These are phyloP conservation scores for Zosterops hypoxanthus DNA, from an alignment of 2,113 vertebrate genomes.

Conservation along the genomic window DNA sequence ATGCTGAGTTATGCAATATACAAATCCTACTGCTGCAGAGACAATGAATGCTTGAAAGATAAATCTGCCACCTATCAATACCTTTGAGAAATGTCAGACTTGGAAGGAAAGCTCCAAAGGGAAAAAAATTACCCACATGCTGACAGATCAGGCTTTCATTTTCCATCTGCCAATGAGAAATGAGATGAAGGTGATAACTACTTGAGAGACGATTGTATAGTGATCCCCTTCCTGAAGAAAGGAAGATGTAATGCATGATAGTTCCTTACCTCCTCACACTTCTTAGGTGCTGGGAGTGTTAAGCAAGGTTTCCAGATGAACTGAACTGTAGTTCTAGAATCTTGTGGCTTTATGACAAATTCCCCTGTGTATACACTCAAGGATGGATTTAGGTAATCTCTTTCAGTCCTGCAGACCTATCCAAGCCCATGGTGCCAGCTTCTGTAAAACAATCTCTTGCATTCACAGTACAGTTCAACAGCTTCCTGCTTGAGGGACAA, in stretches of 20 bases:
- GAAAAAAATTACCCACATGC: not conserved
- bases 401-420: not conserved
- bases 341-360: not conserved
- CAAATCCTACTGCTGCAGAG: not conserved
- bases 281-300: not conserved
- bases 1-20: slow-evolving; percentile 10
- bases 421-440: not conserved
- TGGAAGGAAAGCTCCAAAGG: not conserved
- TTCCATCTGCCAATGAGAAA: not conserved
- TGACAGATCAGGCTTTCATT: slow-evolving; percentile 33
- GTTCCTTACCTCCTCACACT: not conserved
- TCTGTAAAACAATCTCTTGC: not conserved
- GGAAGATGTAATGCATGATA: not conserved
- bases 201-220: not conserved
- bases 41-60: not conserved
- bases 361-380: not conserved
- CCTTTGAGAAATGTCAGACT: not conserved
- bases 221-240: not conserved
- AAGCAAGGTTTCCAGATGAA: not conserved
- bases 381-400: not conserved
- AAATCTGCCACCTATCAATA: not conserved
- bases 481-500: not conserved
- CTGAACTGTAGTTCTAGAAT: not conserved
- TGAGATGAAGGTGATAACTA: not conserved
- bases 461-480: not conserved